Base-by-base conservation (phyloP, 2,888 invertebrate species). In the Stratiomys singularior region DNA sequence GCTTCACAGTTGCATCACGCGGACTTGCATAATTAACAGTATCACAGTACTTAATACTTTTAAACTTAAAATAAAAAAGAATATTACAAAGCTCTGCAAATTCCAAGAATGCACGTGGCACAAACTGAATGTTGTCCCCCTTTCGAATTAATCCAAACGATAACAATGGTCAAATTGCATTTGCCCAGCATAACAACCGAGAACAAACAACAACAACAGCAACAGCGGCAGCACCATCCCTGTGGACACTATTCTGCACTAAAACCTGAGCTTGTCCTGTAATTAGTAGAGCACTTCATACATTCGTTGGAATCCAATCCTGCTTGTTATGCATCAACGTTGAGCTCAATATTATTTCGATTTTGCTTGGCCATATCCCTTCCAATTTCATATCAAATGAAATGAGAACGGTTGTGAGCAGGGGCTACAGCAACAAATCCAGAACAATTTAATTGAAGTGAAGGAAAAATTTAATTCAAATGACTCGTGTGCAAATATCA, bases 381-480 rank as follows among this genome's bases (percentile, higher is more conserved):
- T 60, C 60, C 23, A 25, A 60, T 60, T 23, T 60, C 23, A 60
- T 69, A 69, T 66, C 37, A 37, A 30, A 37, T 46, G 69, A 69
- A 47, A 69, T 69, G 46, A 47, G 44, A 66, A 44, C 44, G 23
- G 15, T 60, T 60, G 60, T 23, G 60, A 69, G 28, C 21, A 13
- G 30, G 66, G 37, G 23, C 11, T n/a, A 28, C 3, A 23, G 64
- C 23, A 21, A 46, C 69, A 46, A 72, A 72, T 27, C 72, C 56
- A 30, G 56, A 56, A 60, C 74, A 60, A 74, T 58, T 74, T 74
- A 58, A 74, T 74, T 58, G 58, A 72, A 72, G 72, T 25, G 56
- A 74, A 74, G 74, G 58, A 69, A 69, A 69, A 77, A 52, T 58
- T 77, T 64, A 72, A 77, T 44, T 63, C 72, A 78, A 78, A 78